These are phyloP conservation scores for Uloborus diversus DNA, from an alignment of 1,140 invertebrate species.

Conservation along the genomic window DNA sequence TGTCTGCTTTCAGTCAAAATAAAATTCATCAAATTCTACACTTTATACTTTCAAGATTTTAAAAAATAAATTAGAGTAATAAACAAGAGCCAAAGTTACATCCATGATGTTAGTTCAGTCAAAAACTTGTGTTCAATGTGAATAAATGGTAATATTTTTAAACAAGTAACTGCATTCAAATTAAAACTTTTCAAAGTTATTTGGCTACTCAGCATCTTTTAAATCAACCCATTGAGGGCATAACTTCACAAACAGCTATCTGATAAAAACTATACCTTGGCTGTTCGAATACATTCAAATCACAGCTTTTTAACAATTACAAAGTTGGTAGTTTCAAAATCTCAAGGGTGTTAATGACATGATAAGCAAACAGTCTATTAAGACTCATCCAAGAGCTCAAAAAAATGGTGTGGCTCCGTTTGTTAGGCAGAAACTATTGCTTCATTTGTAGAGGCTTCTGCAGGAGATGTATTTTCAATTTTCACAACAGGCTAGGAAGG, in stretches of 20 bases:
- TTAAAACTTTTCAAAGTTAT: background rate
- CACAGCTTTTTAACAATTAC: constrained; percentile 49
- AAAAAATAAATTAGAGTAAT: constrained; percentile 50
- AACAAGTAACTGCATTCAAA: constrained; percentile 17
- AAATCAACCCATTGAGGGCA: background rate
- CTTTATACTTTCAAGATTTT: constrained; percentile 28
- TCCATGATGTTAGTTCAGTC: constrained; percentile 44
- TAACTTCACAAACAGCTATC: constrained; percentile 18
- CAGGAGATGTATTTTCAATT: constrained; percentile 30
- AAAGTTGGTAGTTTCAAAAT: constrained; percentile 27
- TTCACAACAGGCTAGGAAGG: constrained; percentile 15
- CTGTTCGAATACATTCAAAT: constrained; percentile 45
- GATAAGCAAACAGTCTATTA: constrained; percentile 48
- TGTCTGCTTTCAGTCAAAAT: constrained; percentile 56
- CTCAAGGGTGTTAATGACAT: constrained; percentile 51
- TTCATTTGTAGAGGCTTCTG: constrained; percentile 44
- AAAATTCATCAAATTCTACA: constrained; percentile 44
- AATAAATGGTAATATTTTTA: constrained; percentile 13
- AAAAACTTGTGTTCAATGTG: constrained; percentile 19
- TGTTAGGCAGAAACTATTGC: constrained; percentile 51
- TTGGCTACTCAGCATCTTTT: background rate
- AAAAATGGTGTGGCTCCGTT: constrained; percentile 14
- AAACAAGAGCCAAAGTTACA: constrained; percentile 42
- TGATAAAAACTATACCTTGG: constrained; percentile 35
- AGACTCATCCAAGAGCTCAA: background rate